A percentile compares a stretch with the other conserved stretches of the same genome.
phyloP scores from a whole-genome alignment of 1,140 invertebrate species.

The Ptiloglossa arizonensis region DNA sequence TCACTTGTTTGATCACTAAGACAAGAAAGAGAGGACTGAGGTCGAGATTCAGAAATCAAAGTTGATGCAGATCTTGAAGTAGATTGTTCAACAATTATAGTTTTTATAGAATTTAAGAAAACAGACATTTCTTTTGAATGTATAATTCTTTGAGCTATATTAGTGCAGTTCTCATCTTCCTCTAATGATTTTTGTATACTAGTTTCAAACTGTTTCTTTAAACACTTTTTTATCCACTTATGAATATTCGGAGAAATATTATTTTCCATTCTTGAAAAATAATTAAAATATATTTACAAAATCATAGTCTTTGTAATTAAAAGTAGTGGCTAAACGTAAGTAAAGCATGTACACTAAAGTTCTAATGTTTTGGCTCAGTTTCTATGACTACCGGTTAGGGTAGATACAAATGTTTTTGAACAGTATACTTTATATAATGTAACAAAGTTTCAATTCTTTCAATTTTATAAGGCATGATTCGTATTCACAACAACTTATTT shows the following conservation, averaged over 20 bases:
- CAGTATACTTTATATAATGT: neutral
- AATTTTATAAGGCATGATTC: neutral
- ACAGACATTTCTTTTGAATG: constrained; percentile 72
- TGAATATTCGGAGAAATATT: constrained; percentile 67
- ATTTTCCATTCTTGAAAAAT: constrained; percentile 64
- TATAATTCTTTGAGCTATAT: constrained; percentile 71
- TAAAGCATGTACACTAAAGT: constrained; percentile 13
- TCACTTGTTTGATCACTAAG: constrained; percentile 72
- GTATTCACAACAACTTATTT: neutral
- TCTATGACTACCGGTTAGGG: constrained; percentile 23
- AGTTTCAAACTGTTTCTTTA: constrained; percentile 73
- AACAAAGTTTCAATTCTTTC: constrained; percentile 8
- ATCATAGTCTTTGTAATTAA: neutral
- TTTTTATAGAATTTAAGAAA: constrained; percentile 67
- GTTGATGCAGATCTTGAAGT: constrained; percentile 41
- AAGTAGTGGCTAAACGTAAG: constrained; percentile 4
- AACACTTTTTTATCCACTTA: constrained; percentile 73
- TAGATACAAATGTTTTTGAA: neutral
- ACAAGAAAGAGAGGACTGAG: constrained; percentile 70
- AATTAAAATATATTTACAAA: constrained; percentile 17
- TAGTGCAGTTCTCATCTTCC: constrained; percentile 56
- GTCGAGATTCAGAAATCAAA: constrained; percentile 41
- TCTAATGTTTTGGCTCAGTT: constrained; percentile 59
- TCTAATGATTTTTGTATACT: constrained; percentile 68
- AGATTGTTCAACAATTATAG: constrained; percentile 61